Evolutionary conservation across 1,140 invertebrate genomes (phyloP).

Genomic region (Cydia amplana): DNA sequence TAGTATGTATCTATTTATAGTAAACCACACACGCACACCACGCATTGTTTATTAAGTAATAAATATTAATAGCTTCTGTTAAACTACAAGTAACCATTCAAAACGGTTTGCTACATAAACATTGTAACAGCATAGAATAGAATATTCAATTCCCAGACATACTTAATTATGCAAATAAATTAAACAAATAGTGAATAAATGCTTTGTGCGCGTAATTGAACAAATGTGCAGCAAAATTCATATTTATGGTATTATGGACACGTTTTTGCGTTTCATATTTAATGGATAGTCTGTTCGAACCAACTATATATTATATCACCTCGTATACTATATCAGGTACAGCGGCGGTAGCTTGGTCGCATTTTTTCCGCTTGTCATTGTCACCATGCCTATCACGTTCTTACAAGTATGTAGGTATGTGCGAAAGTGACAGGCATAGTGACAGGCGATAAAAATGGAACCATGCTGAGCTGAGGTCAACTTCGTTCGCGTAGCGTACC

Average conservation of each 20-base stretch:
- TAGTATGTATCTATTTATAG: slow-evolving; percentile 1
- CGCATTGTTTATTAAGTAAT: background rate
- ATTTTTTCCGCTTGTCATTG: too few relatives aligned
- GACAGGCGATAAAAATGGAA: too few relatives aligned
- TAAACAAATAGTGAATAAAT: slow-evolving; percentile 4
- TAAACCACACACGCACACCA: slow-evolving; percentile 9
- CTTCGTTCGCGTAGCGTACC: too few relatives aligned
- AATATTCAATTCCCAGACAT: background rate
- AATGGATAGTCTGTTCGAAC: too few relatives aligned
- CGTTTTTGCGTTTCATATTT: too few relatives aligned
- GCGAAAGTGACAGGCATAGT: too few relatives aligned
- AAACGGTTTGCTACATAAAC: background rate
- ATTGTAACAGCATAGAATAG: background rate
- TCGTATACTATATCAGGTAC: too few relatives aligned
- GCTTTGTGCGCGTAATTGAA: background rate
- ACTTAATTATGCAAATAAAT: slow-evolving; percentile 2
- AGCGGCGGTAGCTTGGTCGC: too few relatives aligned
- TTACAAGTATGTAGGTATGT: too few relatives aligned
- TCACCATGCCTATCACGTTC: too few relatives aligned
- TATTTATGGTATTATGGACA: background rate
- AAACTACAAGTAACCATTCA: background rate
- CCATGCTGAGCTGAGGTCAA: too few relatives aligned
- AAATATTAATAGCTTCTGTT: slow-evolving; percentile 15
- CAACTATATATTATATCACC: too few relatives aligned
- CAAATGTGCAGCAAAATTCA: background rate